A percentile compares a stretch with the other conserved stretches of the same genome.
phyloP scores from a whole-genome alignment of 1,140 invertebrate species.

The Adoxophyes honmai region DNA sequence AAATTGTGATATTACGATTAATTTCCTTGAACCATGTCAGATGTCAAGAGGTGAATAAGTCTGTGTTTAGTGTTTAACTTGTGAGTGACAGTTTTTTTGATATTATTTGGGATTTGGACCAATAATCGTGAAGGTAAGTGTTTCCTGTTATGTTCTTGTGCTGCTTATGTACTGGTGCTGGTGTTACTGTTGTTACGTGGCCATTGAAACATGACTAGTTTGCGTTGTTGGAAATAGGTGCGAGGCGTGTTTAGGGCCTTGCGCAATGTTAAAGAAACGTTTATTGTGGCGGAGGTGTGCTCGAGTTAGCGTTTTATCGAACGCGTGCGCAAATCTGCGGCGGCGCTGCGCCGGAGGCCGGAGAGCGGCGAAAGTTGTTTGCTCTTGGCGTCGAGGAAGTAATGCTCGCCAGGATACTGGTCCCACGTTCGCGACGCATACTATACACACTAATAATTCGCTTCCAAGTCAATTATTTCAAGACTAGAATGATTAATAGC shows the following conservation, averaged over 20 bases:
- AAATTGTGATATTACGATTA: slow-evolving; percentile 47
- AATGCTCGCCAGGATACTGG: slow-evolving; percentile 29
- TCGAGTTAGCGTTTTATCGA: not conserved
- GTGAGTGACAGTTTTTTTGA: slow-evolving; percentile 67
- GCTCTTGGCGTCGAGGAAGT: slow-evolving; percentile 61
- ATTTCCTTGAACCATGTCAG: slow-evolving; percentile 61
- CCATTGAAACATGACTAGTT: slow-evolving; percentile 1
- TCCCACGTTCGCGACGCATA: slow-evolving; percentile 24
- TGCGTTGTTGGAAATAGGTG: not conserved
- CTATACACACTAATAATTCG: not conserved
- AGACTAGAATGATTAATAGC: no score
- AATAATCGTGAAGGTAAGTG: slow-evolving; percentile 69
- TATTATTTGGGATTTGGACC: slow-evolving; percentile 69
- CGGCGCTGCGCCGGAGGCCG: slow-evolving; percentile 9
- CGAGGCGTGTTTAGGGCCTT: slow-evolving; percentile 21
- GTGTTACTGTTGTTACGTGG: slow-evolving; percentile 1
- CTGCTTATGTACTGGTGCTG: slow-evolving; percentile 1
- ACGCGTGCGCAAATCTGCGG: slow-evolving; percentile 20
- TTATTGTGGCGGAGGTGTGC: slow-evolving; percentile 21
- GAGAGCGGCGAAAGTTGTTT: slow-evolving; percentile 64
- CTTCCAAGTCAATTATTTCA: not conserved
- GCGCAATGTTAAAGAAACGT: slow-evolving; percentile 32
- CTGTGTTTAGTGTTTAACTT: slow-evolving; percentile 69
- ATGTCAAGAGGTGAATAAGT: slow-evolving; percentile 74
- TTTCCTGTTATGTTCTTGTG: slow-evolving; percentile 39